These are phyloP conservation scores for Origma solitaria DNA, from an alignment of 2,113 vertebrate species.

Conservation along the genomic window DNA sequence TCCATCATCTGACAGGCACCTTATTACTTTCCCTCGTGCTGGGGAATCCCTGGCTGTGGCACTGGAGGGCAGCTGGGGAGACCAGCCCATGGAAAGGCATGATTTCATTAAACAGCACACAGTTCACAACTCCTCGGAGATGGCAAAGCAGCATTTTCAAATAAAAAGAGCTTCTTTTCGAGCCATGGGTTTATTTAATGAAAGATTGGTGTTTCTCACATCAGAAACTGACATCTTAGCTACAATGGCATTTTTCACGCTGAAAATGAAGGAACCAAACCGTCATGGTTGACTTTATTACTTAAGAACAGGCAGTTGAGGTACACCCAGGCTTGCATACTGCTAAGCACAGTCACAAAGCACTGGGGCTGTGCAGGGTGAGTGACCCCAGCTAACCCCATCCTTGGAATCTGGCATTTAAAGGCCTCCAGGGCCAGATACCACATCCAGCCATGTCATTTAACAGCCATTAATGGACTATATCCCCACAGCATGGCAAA, in stretches of 20 bases:
- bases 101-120: background rate
- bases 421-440: background rate
- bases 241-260: background rate
- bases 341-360: background rate
- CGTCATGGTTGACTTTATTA: background rate
- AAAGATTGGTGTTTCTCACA: background rate
- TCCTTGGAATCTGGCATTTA: background rate
- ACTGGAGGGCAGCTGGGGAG: background rate
- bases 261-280: background rate
- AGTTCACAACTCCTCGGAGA: background rate
- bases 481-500: background rate
- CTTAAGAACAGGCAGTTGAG: background rate
- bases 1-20: fast-evolving
- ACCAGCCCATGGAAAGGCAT: fast-evolving
- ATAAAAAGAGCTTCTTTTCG: background rate
- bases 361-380: background rate
- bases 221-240: background rate
- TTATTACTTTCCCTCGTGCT: background rate
- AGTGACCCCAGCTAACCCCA: background rate
- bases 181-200: background rate
- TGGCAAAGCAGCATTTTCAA: background rate
- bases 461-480: background rate
- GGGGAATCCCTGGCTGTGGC: background rate
- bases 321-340: too few relatives aligned
- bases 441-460: fast-evolving